Conservation (phyloP, 2,888 invertebrate species). For the Trisateles emortualis region DNA sequence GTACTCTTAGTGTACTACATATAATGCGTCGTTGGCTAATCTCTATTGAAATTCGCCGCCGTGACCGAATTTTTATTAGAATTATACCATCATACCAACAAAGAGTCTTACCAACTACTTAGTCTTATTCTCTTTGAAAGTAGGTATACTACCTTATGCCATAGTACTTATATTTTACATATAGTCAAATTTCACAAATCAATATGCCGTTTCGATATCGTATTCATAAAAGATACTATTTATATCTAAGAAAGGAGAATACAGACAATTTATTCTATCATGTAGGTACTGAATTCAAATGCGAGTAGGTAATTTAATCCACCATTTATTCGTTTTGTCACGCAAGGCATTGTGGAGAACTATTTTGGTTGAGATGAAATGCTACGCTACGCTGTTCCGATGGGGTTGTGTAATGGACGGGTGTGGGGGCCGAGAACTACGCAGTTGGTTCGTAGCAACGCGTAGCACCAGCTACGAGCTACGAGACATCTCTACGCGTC, state of each 20-base stretch:
- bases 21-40: too few relatives aligned
- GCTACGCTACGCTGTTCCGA: constrained; percentile 12
- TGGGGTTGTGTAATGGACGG: constrained; percentile 21
- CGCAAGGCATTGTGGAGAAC: constrained; percentile 23
- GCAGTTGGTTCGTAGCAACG: constrained; percentile 22
- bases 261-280: constrained; percentile 6
- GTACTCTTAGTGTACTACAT: too few relatives aligned
- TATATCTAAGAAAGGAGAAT: too few relatives aligned
- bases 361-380: constrained; percentile 26
- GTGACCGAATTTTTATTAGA: too few relatives aligned
- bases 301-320: constrained; percentile 13
- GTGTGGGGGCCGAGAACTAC: constrained; percentile 19
- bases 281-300: constrained; percentile 15
- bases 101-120: too few relatives aligned
- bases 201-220: too few relatives aligned
- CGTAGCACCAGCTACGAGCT: constrained; percentile 16
- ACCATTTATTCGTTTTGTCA: constrained; percentile 31
- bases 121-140: too few relatives aligned
- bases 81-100: too few relatives aligned
- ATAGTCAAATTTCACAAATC: too few relatives aligned
- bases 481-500: not conserved
- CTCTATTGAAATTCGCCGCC: too few relatives aligned
- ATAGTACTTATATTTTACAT: too few relatives aligned
- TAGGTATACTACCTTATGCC: too few relatives aligned
- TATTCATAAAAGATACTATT: not conserved